Evolutionary conservation across 2,113 vertebrate genomes (phyloP).

Genomic region (Chamaea fasciata): DNA sequence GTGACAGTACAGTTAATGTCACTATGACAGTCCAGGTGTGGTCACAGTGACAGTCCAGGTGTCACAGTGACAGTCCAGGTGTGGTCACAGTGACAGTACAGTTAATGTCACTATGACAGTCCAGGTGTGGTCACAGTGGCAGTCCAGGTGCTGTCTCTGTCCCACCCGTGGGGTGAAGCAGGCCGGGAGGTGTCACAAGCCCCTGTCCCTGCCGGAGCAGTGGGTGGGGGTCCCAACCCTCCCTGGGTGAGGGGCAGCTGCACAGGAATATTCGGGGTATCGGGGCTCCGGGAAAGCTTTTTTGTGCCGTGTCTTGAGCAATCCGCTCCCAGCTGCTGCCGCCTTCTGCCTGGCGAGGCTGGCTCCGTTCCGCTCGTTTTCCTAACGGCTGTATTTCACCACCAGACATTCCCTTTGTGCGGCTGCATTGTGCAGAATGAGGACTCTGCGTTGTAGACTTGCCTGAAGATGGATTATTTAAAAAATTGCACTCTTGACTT

Average conservation of each 20-base stretch:
- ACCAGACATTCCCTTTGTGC: not conserved
- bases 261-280: not conserved
- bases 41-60: not conserved
- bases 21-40: not conserved
- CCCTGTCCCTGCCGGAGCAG: not conserved
- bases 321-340: constrained; percentile 14
- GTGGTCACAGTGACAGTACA: not conserved
- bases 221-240: not conserved
- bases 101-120: not conserved
- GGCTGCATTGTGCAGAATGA: not conserved
- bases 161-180: not conserved
- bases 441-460: not conserved
- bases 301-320: constrained; percentile 12
- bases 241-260: not conserved
- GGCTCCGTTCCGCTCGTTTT: not conserved
- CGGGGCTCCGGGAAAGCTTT: constrained; percentile 6
- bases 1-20: not conserved
- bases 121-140: not conserved
- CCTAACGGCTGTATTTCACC: not conserved
- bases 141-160: not conserved
- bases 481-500: not conserved
- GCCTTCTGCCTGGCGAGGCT: not conserved
- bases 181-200: not conserved
- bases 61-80: not conserved
- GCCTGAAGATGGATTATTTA: not conserved